Evolutionary conservation across 2,797 vertebrate species (phyloP).

Genomic region (Danio tinwini): DNA sequence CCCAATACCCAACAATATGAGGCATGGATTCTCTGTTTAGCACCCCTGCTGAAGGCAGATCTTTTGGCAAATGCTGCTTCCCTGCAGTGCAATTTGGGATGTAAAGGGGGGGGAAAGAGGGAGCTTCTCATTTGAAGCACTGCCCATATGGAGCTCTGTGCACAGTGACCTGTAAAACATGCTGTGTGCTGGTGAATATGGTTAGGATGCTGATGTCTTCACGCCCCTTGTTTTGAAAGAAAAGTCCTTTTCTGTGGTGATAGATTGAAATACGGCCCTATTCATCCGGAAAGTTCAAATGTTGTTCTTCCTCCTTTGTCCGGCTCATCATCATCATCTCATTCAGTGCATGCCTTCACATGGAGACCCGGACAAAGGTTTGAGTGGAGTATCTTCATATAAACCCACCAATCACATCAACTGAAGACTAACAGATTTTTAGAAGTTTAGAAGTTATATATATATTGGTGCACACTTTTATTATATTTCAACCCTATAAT

Average conservation of each 20-base stretch:
- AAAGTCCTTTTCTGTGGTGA: slow-evolving; percentile 21
- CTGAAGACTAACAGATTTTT: background rate
- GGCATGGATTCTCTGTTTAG: slow-evolving; percentile 9
- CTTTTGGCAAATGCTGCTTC: slow-evolving; percentile 17
- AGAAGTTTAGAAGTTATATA: too few species aligned
- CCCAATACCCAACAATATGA: slow-evolving; percentile 17
- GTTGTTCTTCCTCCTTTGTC: slow-evolving; percentile 27
- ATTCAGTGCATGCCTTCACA: background rate
- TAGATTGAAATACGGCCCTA: slow-evolving; percentile 35
- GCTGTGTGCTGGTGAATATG: slow-evolving; percentile 31
- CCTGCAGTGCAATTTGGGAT: slow-evolving; percentile 30
- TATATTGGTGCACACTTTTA: too few species aligned
- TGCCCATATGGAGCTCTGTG: slow-evolving; percentile 23
- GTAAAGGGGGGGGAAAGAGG: slow-evolving; percentile 17
- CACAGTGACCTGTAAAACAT: slow-evolving; percentile 43
- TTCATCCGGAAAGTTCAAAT: slow-evolving; percentile 24
- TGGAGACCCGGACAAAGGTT: background rate
- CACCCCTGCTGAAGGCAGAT: slow-evolving; percentile 7
- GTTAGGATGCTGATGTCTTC: slow-evolving; percentile 30
- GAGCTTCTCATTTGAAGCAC: slow-evolving; percentile 24
- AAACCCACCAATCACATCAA: slow-evolving; percentile 1
- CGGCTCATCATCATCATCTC: slow-evolving; percentile 1
- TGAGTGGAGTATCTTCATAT: background rate
- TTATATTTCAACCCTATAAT: too few species aligned
- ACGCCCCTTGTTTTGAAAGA: slow-evolving; percentile 13